Percentiles rank a stretch among this genome's conserved stretches.
Evolutionary conservation across 92 coral and sea anemone genomes (phyloP).

Genomic region (Phenganax subtilis): DNA sequence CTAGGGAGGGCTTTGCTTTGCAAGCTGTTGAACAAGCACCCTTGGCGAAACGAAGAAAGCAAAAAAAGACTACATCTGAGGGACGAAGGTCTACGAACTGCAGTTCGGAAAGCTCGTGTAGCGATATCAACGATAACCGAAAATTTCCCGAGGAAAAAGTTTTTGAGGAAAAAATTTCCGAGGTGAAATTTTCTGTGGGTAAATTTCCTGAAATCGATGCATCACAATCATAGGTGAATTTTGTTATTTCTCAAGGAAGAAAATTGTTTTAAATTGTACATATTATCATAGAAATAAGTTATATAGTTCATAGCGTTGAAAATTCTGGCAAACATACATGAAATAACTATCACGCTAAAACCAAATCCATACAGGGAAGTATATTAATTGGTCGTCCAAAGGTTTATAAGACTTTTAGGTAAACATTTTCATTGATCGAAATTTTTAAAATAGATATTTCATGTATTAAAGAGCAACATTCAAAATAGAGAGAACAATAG

Average conservation of each 20-base stretch:
- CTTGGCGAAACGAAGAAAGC: slow-evolving; percentile 90
- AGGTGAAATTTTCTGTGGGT: background rate
- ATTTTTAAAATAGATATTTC: too few relatives aligned
- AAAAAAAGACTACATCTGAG: slow-evolving; percentile 83
- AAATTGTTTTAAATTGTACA: slow-evolving; percentile 19
- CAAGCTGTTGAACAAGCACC: slow-evolving; percentile 98
- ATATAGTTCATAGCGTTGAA: background rate
- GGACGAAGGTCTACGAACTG: slow-evolving; percentile 81
- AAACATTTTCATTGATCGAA: background rate
- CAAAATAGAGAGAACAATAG: too few relatives aligned
- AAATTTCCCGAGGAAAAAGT: slow-evolving; percentile 13
- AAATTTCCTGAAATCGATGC: background rate
- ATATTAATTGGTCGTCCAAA: background rate
- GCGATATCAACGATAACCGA: slow-evolving; percentile 31
- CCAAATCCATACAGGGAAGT: background rate
- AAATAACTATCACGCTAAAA: background rate
- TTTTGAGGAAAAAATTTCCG: background rate
- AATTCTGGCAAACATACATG: background rate
- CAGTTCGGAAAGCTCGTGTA: slow-evolving; percentile 30
- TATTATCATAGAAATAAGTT: background rate
- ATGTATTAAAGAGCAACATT: too few relatives aligned
- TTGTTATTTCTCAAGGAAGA: background rate
- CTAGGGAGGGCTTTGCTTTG: slow-evolving; percentile 75
- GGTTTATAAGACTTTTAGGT: background rate
- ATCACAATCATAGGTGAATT: slow-evolving; percentile 1